Conservation (phyloP, 2,888 invertebrate genomes). For the Xanthia icteritia region DNA sequence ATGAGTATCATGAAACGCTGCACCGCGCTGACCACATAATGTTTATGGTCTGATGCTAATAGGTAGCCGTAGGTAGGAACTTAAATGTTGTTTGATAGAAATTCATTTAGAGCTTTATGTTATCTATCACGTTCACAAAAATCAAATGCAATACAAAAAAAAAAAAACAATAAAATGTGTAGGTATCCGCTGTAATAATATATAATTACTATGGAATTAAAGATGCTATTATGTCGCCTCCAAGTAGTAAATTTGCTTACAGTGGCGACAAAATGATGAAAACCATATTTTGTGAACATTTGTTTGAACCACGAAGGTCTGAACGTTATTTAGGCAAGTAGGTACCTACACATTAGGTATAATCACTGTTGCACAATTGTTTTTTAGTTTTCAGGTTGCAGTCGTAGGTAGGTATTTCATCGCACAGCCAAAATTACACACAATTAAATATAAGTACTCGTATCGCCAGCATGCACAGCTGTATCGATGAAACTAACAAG, state of each 20-base stretch:
- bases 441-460: not conserved
- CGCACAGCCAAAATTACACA: slow-evolving; percentile 34
- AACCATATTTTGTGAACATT: too few species aligned
- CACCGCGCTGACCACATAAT: not conserved
- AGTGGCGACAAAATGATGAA: too few species aligned
- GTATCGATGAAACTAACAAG: not conserved
- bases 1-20: not conserved
- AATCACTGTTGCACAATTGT: not conserved
- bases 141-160: too few species aligned
- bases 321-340: too few species aligned
- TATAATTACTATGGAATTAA: too few species aligned
- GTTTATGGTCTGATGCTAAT: not conserved
- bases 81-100: not conserved
- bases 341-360: not conserved
- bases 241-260: too few species aligned
- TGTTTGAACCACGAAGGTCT: too few species aligned
- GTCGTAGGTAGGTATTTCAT: not conserved
- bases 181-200: too few species aligned
- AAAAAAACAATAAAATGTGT: too few species aligned
- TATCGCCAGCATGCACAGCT: slow-evolving; percentile 33
- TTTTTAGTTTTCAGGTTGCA: not conserved
- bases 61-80: too few species aligned
- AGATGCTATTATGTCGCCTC: too few species aligned
- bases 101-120: not conserved
- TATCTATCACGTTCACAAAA: too few species aligned